Percentiles rank a stretch among this genome's conserved stretches.
Conservation (phyloP, 2,888 invertebrate genomes). For the Drosophila setosimentum region DNA sequence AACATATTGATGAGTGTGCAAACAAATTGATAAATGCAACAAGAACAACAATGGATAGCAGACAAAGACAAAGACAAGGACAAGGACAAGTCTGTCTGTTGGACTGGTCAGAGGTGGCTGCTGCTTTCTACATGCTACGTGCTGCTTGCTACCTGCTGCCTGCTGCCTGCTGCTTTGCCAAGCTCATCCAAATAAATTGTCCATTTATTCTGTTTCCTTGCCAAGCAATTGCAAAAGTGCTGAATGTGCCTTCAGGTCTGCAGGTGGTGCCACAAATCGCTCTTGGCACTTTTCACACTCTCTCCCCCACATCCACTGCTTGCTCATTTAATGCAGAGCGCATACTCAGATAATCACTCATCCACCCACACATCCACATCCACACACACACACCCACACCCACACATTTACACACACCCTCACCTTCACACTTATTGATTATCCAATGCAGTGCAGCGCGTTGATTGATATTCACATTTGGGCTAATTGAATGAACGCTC, state of each 20-base stretch:
- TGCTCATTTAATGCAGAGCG: conserved; percentile 28
- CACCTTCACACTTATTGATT: conserved; percentile 30
- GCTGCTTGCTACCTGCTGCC: not conserved
- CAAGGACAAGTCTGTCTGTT: not conserved
- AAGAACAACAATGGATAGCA: conserved; percentile 28
- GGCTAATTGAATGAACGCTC: conserved; percentile 70
- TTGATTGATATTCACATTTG: conserved; percentile 73
- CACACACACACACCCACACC: not conserved
- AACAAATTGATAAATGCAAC: conserved; percentile 74
- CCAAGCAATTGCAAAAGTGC: conserved; percentile 63
- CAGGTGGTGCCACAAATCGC: conserved; percentile 54
- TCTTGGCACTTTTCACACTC: conserved; percentile 1
- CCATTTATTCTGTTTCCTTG: conserved; percentile 29
- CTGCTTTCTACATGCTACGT: not conserved
- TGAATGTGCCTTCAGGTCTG: conserved; percentile 63
- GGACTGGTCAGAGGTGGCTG: not conserved
- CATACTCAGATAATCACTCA: conserved; percentile 12
- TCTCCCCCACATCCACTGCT: not conserved
- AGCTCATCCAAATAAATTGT: conserved; percentile 60
- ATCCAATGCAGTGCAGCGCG: conserved; percentile 22
- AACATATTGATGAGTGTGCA: conserved; percentile 71
- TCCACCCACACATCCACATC: conserved; percentile 7
- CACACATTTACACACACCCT: conserved; percentile 3
- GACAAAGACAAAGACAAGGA: conserved; percentile 4
- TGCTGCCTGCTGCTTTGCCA: conserved; percentile 26